A percentile compares a stretch with the other conserved stretches of the same genome.
Evolutionary conservation across 2,797 vertebrate genomes (phyloP).

Genomic region (Anguilla pacifica): DNA sequence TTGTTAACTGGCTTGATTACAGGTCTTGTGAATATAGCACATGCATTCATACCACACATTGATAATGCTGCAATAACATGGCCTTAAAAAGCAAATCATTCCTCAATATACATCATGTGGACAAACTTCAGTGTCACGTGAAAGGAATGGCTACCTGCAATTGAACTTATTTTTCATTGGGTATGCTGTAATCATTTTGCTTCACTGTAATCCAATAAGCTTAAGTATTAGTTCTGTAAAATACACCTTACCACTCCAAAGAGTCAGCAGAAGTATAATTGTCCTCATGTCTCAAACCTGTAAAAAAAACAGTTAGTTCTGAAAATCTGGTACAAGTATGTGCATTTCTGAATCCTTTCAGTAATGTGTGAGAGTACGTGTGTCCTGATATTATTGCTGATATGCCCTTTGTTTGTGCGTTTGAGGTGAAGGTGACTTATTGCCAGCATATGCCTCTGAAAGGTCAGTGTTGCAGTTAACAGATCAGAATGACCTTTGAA

Average conservation of each 20-base stretch:
- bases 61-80: neutral
- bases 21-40: neutral
- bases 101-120: neutral
- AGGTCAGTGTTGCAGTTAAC: conserved; percentile 68
- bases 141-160: neutral
- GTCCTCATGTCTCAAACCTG: conserved; percentile 55
- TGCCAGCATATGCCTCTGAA: conserved; percentile 53
- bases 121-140: neutral
- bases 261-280: conserved; percentile 51
- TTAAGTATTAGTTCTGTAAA: neutral
- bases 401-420: neutral
- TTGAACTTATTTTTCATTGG: neutral
- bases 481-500: conserved; percentile 38
- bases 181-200: neutral
- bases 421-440: conserved; percentile 42
- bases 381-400: conserved; percentile 18
- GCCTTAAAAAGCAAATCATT: neutral
- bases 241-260: conserved; percentile 59
- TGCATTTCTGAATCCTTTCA: neutral
- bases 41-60: neutral
- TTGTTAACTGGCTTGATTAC: neutral
- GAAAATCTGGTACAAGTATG: neutral
- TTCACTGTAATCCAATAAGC: conserved; percentile 4
- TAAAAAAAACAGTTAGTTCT: neutral
- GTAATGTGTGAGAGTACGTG: neutral